phyloP scores from a whole-genome alignment of 2,113 vertebrate species.

The Sander lucioperca region DNA sequence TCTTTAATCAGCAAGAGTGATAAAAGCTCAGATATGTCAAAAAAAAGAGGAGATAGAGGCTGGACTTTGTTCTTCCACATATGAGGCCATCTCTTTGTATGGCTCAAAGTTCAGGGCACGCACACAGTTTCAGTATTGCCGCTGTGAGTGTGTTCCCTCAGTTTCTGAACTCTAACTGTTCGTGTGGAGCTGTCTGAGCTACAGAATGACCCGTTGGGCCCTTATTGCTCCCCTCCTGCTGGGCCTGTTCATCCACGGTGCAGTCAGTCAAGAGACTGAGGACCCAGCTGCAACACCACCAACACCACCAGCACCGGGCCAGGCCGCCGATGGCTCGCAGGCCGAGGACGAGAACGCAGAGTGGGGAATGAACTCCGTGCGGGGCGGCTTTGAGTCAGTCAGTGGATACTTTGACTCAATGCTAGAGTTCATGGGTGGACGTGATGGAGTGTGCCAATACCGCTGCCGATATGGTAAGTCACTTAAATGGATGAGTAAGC shows the following conservation, averaged over 20 bases:
- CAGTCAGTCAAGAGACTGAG: slow-evolving; percentile 61
- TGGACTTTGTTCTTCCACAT: slow-evolving; percentile 81
- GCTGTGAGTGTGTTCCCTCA: slow-evolving; percentile 18
- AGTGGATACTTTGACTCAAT: slow-evolving; percentile 93
- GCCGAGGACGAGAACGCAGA: slow-evolving; percentile 70
- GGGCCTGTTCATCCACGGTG: slow-evolving; percentile 70
- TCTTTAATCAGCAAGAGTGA: slow-evolving; percentile 29
- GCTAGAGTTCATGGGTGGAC: slow-evolving; percentile 92
- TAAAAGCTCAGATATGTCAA: slow-evolving; percentile 28
- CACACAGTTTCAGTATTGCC: slow-evolving; percentile 39
- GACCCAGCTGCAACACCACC: slow-evolving; percentile 18
- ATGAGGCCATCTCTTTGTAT: slow-evolving; percentile 45
- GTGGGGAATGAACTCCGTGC: slow-evolving; percentile 90
- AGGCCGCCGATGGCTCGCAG: slow-evolving; percentile 18
- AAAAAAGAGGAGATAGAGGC: slow-evolving; percentile 66
- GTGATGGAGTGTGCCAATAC: slow-evolving; percentile 93
- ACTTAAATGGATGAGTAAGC: neutral
- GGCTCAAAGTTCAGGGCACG: slow-evolving; percentile 77
- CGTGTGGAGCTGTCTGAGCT: slow-evolving; percentile 14
- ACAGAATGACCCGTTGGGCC: slow-evolving; percentile 67
- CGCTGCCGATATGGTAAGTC: slow-evolving; percentile 90
- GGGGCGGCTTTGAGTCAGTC: slow-evolving; percentile 90
- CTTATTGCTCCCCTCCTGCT: slow-evolving; percentile 61
- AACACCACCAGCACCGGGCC: neutral
- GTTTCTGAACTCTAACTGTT: slow-evolving; percentile 2